phyloP scores from a whole-genome alignment of 2,888 invertebrate species.

The Parascotia fuliginaria region DNA sequence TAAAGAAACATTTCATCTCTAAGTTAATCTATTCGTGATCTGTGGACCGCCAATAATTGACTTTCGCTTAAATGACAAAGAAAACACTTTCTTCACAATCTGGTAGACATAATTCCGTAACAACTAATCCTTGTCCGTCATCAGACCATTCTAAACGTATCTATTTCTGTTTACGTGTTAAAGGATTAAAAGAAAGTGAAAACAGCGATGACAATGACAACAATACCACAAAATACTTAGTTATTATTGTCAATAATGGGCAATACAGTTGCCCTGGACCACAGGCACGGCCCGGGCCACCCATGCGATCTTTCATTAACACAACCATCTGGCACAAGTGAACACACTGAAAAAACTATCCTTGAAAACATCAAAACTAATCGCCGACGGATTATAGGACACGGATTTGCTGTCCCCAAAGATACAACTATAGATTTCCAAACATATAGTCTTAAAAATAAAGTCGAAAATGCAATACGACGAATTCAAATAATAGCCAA shows the following conservation, averaged over 20 bases:
- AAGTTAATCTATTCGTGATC: background rate
- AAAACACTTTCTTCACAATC: constrained; percentile 8
- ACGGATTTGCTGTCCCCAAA: constrained; percentile 28
- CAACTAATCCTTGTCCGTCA: constrained; percentile 12
- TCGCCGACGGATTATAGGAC: constrained; percentile 78
- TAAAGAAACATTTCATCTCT: background rate
- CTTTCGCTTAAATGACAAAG: constrained; percentile 11
- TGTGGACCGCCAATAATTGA: background rate
- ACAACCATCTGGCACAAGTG: constrained; percentile 80
- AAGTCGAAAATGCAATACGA: constrained; percentile 8
- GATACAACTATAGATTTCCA: constrained; percentile 9
- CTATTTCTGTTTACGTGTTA: constrained; percentile 73
- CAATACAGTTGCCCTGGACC: constrained; percentile 47
- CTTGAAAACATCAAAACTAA: constrained; percentile 78
- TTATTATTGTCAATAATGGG: constrained; percentile 65
- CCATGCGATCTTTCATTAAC: constrained; percentile 72
- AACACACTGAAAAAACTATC: constrained; percentile 71
- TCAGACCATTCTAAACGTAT: constrained; percentile 51
- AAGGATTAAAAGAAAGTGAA: constrained; percentile 80
- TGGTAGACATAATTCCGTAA: constrained; percentile 4
- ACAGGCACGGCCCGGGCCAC: constrained; percentile 68
- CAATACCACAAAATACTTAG: constrained; percentile 69
- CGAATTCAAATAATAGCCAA: background rate
- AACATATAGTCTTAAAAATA: background rate
- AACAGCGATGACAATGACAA: constrained; percentile 72